Evolutionary conservation across 2,113 vertebrate genomes (phyloP).

Genomic region (Antennarius striatus): DNA sequence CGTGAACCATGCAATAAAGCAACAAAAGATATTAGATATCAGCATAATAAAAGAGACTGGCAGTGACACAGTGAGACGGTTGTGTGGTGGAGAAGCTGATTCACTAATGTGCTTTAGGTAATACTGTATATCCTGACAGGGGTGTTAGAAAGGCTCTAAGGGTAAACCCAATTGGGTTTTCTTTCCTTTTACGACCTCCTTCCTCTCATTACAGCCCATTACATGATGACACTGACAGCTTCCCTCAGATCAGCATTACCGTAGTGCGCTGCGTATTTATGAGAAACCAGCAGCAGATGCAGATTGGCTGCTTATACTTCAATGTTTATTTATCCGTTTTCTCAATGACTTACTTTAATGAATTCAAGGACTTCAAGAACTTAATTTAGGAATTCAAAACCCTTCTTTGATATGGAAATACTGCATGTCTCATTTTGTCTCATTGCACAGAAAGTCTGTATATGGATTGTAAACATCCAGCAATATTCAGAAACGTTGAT

Average conservation of each 20-base stretch:
- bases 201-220: conserved; percentile 62
- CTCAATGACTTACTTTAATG: too few species aligned
- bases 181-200: conserved; percentile 27
- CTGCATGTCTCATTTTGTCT: too few species aligned
- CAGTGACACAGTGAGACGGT: conserved; percentile 21
- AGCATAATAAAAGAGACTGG: conserved; percentile 30
- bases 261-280: background rate
- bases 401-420: too few species aligned
- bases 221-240: conserved; percentile 36
- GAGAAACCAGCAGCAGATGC: background rate
- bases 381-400: too few species aligned
- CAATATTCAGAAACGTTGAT: too few species aligned
- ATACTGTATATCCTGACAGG: conserved; percentile 43
- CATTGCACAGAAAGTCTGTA: too few species aligned
- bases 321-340: too few species aligned
- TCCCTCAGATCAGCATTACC: conserved; percentile 29
- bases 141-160: conserved; percentile 12
- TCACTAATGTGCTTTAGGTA: conserved; percentile 39
- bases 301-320: too few species aligned
- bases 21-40: conserved; percentile 28
- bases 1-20: conserved; percentile 28
- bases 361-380: too few species aligned
- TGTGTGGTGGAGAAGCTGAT: background rate
- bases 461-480: too few species aligned
- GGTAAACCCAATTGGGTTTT: conserved; percentile 35